A percentile compares a stretch with the other conserved stretches of the same genome.
These are phyloP conservation scores for Ceratina japonica DNA, from an alignment of 1,140 invertebrate genomes.

Conservation along the genomic window DNA sequence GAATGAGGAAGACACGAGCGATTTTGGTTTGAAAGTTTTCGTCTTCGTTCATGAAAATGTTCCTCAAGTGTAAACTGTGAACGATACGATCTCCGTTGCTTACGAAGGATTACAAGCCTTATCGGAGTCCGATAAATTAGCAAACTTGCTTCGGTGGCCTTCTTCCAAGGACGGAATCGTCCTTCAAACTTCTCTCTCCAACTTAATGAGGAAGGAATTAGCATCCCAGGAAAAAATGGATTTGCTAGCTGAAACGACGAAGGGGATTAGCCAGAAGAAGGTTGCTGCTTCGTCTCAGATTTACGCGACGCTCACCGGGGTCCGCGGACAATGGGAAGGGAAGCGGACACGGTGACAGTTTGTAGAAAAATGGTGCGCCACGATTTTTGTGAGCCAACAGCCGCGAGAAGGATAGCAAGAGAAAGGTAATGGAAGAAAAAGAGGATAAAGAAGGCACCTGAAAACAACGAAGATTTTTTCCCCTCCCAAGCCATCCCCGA, in stretches of 20 bases:
- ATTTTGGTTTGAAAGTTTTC: background rate
- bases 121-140: slow-evolving; percentile 3
- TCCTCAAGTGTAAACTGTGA: background rate
- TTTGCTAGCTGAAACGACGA: slow-evolving; percentile 29
- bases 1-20: background rate
- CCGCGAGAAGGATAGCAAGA: background rate
- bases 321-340: background rate
- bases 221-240: background rate
- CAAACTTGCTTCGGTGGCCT: background rate
- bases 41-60: background rate
- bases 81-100: background rate
- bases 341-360: slow-evolving; percentile 1
- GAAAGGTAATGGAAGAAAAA: background rate
- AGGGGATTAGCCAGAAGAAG: slow-evolving; percentile 35
- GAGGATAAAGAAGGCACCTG: background rate
- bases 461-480: slow-evolving; percentile 20
- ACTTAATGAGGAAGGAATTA: slow-evolving; percentile 36
- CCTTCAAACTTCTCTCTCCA: background rate
- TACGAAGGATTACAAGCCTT: background rate
- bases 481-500: background rate
- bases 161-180: background rate
- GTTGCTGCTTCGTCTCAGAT: slow-evolving; percentile 6
- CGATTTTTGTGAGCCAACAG: slow-evolving; percentile 31
- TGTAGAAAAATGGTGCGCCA: background rate
- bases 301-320: background rate